A percentile compares a stretch with the other conserved stretches of the same genome.
phyloP scores from a whole-genome alignment of 2,113 vertebrate species.

The Electrona antarctica region DNA sequence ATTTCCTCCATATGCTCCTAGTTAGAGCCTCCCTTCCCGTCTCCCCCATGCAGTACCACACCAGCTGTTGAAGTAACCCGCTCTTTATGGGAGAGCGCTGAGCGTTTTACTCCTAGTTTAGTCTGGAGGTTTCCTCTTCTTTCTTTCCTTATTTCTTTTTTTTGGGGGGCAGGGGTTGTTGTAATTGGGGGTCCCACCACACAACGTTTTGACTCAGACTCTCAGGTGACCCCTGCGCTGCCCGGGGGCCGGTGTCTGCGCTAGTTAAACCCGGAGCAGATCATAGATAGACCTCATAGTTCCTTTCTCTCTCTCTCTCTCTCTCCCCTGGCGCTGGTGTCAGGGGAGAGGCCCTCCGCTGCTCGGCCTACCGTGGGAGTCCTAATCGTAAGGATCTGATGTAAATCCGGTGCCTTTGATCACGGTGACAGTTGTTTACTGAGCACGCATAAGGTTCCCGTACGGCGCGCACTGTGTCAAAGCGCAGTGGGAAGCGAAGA shows the following conservation, averaged over 20 bases:
- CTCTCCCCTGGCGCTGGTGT: neutral
- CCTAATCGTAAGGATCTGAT: constrained; percentile 12
- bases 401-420: constrained; percentile 4
- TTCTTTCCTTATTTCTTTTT: neutral
- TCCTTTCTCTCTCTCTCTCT: neutral
- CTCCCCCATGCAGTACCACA: neutral
- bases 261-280: constrained; percentile 9
- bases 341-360: neutral
- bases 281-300: neutral
- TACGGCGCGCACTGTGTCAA: neutral
- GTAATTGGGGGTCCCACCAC: constrained; percentile 5
- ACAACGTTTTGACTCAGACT: constrained; percentile 1
- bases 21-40: constrained; percentile 25
- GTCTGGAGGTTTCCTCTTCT: no score
- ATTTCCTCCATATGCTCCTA: constrained; percentile 60
- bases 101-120: no score
- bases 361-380: neutral
- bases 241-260: constrained; percentile 10
- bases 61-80: neutral
- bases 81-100: no score
- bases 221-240: constrained; percentile 1
- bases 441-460: neutral
- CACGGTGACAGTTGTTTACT: constrained; percentile 14
- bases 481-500: neutral
- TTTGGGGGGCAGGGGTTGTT: neutral